Base-by-base conservation (phyloP, 1,140 invertebrate genomes). In the Thaumetopoea pityocampa region DNA sequence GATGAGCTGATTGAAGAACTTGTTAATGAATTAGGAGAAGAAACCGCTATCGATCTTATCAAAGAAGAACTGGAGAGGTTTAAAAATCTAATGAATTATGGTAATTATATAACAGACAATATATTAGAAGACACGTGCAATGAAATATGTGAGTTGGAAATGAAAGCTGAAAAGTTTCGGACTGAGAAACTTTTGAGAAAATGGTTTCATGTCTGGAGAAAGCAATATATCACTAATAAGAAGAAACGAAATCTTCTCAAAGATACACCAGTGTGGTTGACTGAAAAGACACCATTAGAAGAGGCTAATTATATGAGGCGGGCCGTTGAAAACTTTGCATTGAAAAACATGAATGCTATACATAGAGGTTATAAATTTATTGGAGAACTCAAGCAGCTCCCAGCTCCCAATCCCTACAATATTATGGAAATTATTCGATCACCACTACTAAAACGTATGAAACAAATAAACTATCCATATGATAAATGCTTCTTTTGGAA, bases 401-500 rank as follows among this genome's bases (percentile, higher is more conserved):
- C 62, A 10, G 51, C 58, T 24, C 67, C 84, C 27, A 50, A 70
- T 18, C 61, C 73, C 16, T 81, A 85, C 27, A 77, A 88, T 46
- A 48, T 88, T 5, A 71, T 82, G 44, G 76, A 86, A 66, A 67
- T 86, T 30, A 85, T 85, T 14, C 72, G 77, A 60, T 84, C 82
- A 11, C 54, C 82, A 27, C 63, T 87, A 7, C 42, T 81, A 24
- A 78, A 83, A 60, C 70, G 80, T 19, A 80, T 81, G 51, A 82
- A 76, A 53, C 71, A 85, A 57, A 77, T 85, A 15, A 76, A 67
- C 38, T 85, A 81, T 55, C 79, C 80, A 24, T 81, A 86, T 37
- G 80, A 82, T 28, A 83, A 86, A 43, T 86, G 86, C 47, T 73
- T 88, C 29, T 92, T 87, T 64, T 93, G 90, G 90, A 93, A 93